These are phyloP conservation scores for Mola mola DNA, from an alignment of 2,113 vertebrate species.

Conservation along the genomic window DNA sequence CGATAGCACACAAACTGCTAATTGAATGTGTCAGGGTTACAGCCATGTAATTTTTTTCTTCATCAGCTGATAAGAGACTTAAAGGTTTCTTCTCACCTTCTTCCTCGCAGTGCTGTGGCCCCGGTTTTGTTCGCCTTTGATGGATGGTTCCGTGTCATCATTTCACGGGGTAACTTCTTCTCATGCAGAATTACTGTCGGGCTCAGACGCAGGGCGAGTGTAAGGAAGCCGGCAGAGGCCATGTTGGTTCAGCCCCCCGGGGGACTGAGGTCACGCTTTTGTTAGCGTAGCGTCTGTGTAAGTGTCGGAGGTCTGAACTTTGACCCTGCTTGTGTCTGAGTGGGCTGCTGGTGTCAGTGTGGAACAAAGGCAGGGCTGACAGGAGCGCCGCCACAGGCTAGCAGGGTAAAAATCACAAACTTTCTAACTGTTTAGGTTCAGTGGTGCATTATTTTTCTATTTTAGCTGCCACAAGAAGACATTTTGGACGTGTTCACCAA, in stretches of 20 bases:
- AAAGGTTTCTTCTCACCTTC: slow-evolving; percentile 59
- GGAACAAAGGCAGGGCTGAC: slow-evolving; percentile 67
- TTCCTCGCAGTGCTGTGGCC: slow-evolving; percentile 53
- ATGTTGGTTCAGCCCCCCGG: slow-evolving; percentile 44
- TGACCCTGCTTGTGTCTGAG: slow-evolving; percentile 69
- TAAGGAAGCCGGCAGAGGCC: slow-evolving; percentile 12
- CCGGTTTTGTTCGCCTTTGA: slow-evolving; percentile 65
- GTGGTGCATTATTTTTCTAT: too few species aligned
- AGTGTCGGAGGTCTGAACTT: slow-evolving; percentile 64
- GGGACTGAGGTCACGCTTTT: slow-evolving; percentile 43
- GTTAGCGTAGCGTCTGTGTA: slow-evolving; percentile 39
- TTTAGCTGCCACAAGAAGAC: slow-evolving; percentile 19
- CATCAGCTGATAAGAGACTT: slow-evolving; percentile 70
- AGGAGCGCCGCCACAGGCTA: slow-evolving; percentile 34
- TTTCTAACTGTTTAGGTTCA: too few species aligned
- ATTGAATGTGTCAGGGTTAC: slow-evolving; percentile 74
- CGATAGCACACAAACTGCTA: slow-evolving; percentile 65
- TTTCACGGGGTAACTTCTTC: slow-evolving; percentile 60
- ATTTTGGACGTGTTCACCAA: slow-evolving; percentile 29
- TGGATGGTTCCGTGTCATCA: slow-evolving; percentile 53
- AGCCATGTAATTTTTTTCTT: slow-evolving; percentile 68
- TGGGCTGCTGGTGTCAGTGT: slow-evolving; percentile 63
- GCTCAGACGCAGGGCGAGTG: background rate
- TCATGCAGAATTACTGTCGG: slow-evolving; percentile 51
- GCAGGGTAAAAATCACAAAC: too few species aligned